phyloP scores from a whole-genome alignment of 2,888 invertebrate genomes.

The Perithous albicinctus region DNA sequence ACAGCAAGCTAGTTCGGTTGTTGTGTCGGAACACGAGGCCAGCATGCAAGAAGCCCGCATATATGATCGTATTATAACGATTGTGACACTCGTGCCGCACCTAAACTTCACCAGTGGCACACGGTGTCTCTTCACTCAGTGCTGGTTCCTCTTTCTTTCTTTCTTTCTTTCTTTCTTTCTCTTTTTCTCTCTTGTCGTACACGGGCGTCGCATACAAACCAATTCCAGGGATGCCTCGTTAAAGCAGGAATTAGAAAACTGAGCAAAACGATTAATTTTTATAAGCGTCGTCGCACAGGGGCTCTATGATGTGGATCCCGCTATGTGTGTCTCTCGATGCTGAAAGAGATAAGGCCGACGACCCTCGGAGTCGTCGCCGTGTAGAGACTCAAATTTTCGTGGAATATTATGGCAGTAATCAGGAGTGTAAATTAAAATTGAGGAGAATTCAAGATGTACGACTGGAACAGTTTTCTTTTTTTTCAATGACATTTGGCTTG shows the following conservation, averaged over 20 bases:
- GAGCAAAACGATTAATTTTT: conserved; percentile 81
- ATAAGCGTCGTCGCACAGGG: conserved; percentile 70
- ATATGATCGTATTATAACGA: conserved; percentile 25
- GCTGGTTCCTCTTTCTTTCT: not conserved
- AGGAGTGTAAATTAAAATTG: not conserved
- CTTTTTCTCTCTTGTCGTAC: not conserved
- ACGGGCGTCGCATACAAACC: conserved; percentile 74
- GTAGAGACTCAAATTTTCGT: not conserved
- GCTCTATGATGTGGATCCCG: too few relatives aligned
- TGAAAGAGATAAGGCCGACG: conserved; percentile 49
- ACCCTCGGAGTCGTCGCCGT: conserved; percentile 1
- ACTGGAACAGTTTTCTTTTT: too few relatives aligned
- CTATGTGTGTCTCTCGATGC: conserved; percentile 52
- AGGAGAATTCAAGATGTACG: not conserved
- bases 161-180: too few relatives aligned
- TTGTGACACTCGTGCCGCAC: conserved; percentile 38
- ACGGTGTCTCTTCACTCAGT: not conserved
- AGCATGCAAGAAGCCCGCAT: conserved; percentile 42
- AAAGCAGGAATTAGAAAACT: conserved; percentile 77
- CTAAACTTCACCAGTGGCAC: conserved; percentile 37
- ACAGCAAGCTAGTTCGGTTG: conserved; percentile 50
- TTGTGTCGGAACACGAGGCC: conserved; percentile 40
- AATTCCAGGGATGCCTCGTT: conserved; percentile 73
- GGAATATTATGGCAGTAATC: not conserved
- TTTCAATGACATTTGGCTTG: too few relatives aligned